These are phyloP conservation scores for Toxostoma redivivum DNA, from an alignment of 2,113 vertebrate species.

Conservation along the genomic window DNA sequence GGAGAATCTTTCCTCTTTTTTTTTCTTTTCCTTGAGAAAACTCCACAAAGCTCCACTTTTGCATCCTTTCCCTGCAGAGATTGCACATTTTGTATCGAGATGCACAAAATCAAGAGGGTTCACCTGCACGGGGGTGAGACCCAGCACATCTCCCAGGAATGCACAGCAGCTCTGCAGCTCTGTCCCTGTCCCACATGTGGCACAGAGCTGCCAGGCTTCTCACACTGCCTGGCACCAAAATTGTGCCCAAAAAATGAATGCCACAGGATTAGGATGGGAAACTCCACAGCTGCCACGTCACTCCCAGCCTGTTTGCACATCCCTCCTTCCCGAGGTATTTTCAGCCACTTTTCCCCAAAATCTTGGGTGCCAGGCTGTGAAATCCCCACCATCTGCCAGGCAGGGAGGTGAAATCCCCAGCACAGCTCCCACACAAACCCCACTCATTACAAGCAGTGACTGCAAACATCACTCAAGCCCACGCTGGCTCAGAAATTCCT, in stretches of 20 bases:
- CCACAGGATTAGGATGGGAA: not conserved
- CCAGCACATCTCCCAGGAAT: not conserved
- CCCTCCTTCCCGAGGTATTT: not conserved
- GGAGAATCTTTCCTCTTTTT: not conserved
- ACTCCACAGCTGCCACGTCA: not conserved
- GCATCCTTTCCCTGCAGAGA: not conserved
- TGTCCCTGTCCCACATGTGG: rapidly evolving
- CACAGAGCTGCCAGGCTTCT: not conserved
- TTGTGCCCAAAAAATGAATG: not conserved
- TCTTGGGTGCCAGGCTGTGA: not conserved
- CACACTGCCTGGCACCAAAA: not conserved
- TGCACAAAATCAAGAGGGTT: not conserved
- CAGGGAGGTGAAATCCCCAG: not conserved
- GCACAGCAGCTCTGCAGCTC: not conserved
- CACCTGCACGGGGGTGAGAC: rapidly evolving
- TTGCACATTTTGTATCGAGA: not conserved
- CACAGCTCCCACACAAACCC: not conserved
- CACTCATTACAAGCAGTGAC: not conserved
- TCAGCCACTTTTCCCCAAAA: not conserved
- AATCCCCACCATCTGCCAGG: not conserved
- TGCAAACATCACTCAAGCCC: not conserved
- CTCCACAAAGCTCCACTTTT: not conserved
- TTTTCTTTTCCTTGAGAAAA: not conserved
- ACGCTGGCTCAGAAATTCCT: not conserved
- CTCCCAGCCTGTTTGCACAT: not conserved